These are phyloP conservation scores for Phocoena phocoena DNA, from an alignment of 2,113 vertebrate genomes.

Conservation along the genomic window DNA sequence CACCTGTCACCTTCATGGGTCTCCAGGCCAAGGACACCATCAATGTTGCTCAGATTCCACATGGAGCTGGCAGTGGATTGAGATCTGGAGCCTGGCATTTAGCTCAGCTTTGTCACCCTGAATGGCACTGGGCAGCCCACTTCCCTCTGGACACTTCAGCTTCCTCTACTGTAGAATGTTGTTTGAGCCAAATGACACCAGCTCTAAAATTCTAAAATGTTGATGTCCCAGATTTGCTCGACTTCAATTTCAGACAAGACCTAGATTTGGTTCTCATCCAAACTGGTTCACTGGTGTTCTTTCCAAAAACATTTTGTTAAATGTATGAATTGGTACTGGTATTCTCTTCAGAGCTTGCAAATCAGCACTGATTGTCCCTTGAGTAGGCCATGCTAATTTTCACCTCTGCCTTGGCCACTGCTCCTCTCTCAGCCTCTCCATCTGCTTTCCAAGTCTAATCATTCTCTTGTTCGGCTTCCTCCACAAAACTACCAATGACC, in stretches of 20 bases:
- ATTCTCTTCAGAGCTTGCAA: constrained; percentile 44
- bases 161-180: constrained; percentile 18
- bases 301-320: constrained; percentile 57
- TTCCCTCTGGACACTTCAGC: not conserved
- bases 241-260: constrained; percentile 61
- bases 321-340: constrained; percentile 16
- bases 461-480: not conserved
- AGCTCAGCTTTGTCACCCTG: not conserved
- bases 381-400: constrained; percentile 50
- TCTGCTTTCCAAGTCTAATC: not conserved
- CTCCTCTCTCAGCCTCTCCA: not conserved
- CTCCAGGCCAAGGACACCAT: not conserved
- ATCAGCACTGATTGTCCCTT: constrained; percentile 50
- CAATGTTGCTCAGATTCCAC: not conserved
- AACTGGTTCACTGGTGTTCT: constrained; percentile 47
- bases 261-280: constrained; percentile 54
- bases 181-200: constrained; percentile 35
- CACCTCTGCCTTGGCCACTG: constrained; percentile 5
- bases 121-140: not conserved
- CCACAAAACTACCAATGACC: not conserved
- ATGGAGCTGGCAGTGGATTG: not conserved
- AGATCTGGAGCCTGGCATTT: not conserved
- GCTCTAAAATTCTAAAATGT: constrained; percentile 54
- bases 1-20: not conserved
- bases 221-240: constrained; percentile 35